Conservation (phyloP, 2,888 invertebrate species). For the Prenolepis imparis region DNA sequence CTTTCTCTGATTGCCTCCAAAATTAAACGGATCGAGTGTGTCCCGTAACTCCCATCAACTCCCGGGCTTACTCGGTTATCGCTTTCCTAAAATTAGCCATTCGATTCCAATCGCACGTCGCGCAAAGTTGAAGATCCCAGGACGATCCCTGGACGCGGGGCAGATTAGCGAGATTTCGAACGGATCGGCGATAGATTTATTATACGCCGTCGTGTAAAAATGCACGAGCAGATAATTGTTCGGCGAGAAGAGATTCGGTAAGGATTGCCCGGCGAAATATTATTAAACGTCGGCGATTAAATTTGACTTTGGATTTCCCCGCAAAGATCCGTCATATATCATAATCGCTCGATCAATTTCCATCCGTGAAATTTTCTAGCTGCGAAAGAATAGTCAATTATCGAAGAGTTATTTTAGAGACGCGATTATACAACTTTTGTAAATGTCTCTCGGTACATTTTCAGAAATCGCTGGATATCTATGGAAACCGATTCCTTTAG, state of each 20-base stretch:
- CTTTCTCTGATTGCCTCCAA: conserved; percentile 69
- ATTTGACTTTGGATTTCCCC: not conserved
- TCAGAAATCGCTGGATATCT: conserved; percentile 1
- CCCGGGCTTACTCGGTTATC: conserved; percentile 64
- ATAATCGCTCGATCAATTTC: too few species aligned
- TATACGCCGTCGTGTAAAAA: not conserved
- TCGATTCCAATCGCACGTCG: conserved; percentile 65
- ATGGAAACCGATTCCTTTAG: conserved; percentile 30
- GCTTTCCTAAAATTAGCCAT: conserved; percentile 71
- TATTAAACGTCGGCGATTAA: conserved; percentile 21
- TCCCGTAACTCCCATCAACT: conserved; percentile 60
- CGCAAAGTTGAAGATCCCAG: conserved; percentile 36
- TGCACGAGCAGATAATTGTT: not conserved
- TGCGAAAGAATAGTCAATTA: not conserved
- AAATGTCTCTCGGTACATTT: conserved; percentile 13
- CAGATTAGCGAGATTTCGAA: conserved; percentile 9
- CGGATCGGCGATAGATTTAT: not conserved
- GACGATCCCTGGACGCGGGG: not conserved
- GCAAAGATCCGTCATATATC: not conserved
- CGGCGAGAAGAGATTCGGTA: not conserved
- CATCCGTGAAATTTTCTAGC: not conserved
- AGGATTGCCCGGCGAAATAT: not conserved
- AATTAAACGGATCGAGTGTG: conserved; percentile 64
- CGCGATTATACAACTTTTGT: too few species aligned
- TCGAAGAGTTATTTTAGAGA: not conserved